phyloP scores from a whole-genome alignment of 2,888 invertebrate genomes.

The Sesamia inferens region DNA sequence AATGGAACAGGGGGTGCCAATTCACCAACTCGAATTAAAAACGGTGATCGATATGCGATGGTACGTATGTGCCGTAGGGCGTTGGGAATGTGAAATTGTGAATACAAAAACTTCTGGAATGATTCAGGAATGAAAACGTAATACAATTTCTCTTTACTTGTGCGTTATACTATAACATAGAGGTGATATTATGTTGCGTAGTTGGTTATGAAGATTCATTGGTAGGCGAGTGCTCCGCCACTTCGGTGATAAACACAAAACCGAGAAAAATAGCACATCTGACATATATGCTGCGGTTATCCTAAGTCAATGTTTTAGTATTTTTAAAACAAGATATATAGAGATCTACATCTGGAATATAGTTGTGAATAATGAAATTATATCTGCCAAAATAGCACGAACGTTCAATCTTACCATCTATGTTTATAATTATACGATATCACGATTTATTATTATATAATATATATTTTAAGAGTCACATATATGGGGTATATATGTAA shows the following conservation, averaged over 20 bases:
- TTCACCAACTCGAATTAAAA: slow-evolving; percentile 35
- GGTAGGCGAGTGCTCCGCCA: too few species aligned
- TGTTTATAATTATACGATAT: too few species aligned
- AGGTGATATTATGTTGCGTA: background rate
- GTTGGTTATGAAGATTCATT: background rate
- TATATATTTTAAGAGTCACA: too few species aligned
- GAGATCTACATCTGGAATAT: slow-evolving; percentile 13
- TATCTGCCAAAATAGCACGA: background rate
- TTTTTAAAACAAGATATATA: slow-evolving; percentile 26
- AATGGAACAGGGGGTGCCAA: slow-evolving; percentile 20
- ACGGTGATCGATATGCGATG: slow-evolving; percentile 33
- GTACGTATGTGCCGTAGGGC: slow-evolving; percentile 10
- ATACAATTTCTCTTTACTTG: slow-evolving; percentile 3
- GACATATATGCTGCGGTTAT: background rate
- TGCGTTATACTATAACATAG: background rate
- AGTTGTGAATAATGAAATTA: slow-evolving; percentile 19
- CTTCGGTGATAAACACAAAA: background rate
- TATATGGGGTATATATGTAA: too few species aligned
- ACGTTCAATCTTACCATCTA: background rate
- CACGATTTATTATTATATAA: too few species aligned
- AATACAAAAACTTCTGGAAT: background rate
- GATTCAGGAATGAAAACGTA: background rate
- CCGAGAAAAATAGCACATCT: background rate
- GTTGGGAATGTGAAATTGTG: slow-evolving; percentile 1
- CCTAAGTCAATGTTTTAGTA: slow-evolving; percentile 1